Conservation (phyloP, 2,113 vertebrate species). For the Larimichthys polyactis region DNA sequence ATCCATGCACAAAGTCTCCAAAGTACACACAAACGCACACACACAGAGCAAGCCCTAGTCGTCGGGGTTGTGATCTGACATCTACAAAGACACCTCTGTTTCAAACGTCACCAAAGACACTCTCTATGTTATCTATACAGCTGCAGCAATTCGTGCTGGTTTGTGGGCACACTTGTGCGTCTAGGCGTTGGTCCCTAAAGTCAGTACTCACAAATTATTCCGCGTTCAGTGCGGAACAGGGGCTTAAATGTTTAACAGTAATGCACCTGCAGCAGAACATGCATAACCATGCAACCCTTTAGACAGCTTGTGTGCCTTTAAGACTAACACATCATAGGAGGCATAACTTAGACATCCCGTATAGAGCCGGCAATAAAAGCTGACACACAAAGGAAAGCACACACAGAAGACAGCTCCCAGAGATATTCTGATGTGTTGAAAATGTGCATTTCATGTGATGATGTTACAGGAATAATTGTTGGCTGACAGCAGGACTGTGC, state of each 20-base stretch:
- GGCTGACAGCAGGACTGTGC: neutral
- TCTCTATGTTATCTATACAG: slow-evolving; percentile 43
- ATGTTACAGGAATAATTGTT: neutral
- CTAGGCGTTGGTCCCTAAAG: slow-evolving; percentile 29
- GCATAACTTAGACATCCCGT: neutral
- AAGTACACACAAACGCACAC: slow-evolving; percentile 8
- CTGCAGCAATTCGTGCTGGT: slow-evolving; percentile 16
- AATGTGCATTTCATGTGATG: neutral
- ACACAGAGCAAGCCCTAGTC: neutral
- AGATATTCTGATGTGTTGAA: neutral
- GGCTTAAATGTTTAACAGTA: slow-evolving; percentile 47
- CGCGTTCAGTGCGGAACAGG: neutral
- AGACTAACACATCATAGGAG: slow-evolving; percentile 17
- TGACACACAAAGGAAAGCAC: neutral
- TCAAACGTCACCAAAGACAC: slow-evolving; percentile 32
- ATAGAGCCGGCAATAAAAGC: neutral
- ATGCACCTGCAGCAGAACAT: slow-evolving; percentile 16
- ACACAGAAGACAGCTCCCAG: neutral
- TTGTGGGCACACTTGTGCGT: slow-evolving; percentile 12
- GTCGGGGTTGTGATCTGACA: slow-evolving; percentile 30
- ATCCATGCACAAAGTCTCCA: neutral
- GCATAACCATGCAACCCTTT: neutral
- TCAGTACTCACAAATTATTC: slow-evolving; percentile 39
- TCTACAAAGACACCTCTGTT: slow-evolving; percentile 66
- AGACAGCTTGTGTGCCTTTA: neutral